Evolutionary conservation across 2,113 vertebrate species (phyloP).

Genomic region (Monarcha castaneiventris): DNA sequence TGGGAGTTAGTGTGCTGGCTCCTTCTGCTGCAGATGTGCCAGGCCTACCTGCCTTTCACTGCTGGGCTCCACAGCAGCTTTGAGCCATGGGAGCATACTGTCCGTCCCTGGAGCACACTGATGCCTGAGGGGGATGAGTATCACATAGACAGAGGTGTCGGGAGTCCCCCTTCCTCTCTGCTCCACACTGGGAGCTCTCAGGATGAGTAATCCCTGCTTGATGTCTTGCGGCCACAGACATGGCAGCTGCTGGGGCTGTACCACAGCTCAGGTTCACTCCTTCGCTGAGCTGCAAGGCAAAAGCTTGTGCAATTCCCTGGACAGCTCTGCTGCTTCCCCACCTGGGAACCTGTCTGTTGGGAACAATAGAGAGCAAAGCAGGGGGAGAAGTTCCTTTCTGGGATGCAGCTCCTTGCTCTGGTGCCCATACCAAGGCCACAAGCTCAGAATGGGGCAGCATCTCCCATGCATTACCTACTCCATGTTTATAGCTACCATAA

Average conservation of each 20-base stretch:
- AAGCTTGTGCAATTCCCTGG: neutral
- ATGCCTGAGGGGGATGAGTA: neutral
- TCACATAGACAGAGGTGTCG: rapidly evolving
- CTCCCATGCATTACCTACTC: neutral
- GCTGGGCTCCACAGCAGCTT: neutral
- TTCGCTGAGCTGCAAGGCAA: rapidly evolving
- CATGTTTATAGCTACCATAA: neutral
- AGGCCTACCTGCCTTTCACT: neutral
- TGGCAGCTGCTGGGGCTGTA: neutral
- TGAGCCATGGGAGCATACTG: rapidly evolving
- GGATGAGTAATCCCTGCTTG: neutral
- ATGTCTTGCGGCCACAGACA: neutral
- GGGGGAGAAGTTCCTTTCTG: neutral
- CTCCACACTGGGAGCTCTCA: neutral
- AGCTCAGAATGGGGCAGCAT: neutral
- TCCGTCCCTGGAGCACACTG: neutral
- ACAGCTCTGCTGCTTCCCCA: neutral
- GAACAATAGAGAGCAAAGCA: neutral
- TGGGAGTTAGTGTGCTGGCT: neutral
- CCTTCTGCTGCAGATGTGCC: neutral
- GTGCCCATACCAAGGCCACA: rapidly evolving
- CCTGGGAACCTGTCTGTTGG: neutral
- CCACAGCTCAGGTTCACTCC: neutral
- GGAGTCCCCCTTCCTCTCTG: neutral
- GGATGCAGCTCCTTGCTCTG: neutral